A percentile compares a stretch with the other conserved stretches of the same genome.
phyloP scores from a whole-genome alignment of 2,888 invertebrate genomes.

The Poecilobothrus nobilitatus region DNA sequence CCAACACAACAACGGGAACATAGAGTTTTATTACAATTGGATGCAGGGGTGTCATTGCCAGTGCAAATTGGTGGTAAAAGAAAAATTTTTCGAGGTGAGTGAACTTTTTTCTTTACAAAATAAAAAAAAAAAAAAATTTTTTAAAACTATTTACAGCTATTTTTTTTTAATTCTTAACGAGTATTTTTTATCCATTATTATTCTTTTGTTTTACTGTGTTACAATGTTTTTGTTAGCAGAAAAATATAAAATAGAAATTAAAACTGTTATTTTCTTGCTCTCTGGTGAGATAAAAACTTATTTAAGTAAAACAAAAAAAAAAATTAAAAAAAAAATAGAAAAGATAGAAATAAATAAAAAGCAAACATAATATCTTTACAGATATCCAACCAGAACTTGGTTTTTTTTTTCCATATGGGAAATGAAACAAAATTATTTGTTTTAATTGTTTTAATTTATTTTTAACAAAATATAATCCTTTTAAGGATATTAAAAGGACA shows the following conservation, averaged over 20 bases:
- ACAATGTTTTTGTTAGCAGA: no score
- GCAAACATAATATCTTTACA: no score
- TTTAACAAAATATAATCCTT: background rate
- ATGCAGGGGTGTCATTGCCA: slow-evolving; percentile 68
- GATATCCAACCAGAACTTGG: background rate
- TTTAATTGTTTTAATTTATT: no score
- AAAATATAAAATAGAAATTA: background rate
- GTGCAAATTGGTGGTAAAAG: slow-evolving; percentile 66
- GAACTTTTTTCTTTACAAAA: slow-evolving; percentile 31
- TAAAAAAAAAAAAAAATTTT: slow-evolving; percentile 5
- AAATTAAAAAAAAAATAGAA: background rate
- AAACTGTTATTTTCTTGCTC: background rate
- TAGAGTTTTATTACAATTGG: slow-evolving; percentile 65
- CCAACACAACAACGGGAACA: slow-evolving; percentile 47
- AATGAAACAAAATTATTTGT: no score
- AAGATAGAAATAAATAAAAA: slow-evolving; percentile 12
- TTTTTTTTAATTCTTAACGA: slow-evolving; percentile 8
- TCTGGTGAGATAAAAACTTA: background rate
- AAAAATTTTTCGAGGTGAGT: slow-evolving; percentile 67
- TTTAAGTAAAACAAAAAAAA: background rate
- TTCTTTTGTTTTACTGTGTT: background rate
- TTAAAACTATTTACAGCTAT: background rate
- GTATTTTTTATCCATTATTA: background rate
- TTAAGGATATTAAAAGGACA: background rate
- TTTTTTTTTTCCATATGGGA: background rate